Conservation (phyloP, 2,113 vertebrate species). For the Sinocyclocheilus grahami region DNA sequence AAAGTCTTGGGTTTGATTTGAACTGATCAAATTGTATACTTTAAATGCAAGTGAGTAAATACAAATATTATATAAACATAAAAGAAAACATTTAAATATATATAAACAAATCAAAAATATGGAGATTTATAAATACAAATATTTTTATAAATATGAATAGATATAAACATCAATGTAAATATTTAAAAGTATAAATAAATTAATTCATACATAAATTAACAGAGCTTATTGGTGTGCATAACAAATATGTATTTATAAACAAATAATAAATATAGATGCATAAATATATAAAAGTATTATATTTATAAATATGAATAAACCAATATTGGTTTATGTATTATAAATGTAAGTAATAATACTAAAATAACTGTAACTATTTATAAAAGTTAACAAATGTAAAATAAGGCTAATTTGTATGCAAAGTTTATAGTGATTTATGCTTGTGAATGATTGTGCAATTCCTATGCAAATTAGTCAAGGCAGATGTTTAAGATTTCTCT, state of each 20-base stretch:
- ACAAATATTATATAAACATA: background rate
- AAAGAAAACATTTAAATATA: too few relatives aligned
- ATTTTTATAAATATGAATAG: background rate
- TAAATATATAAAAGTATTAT: background rate
- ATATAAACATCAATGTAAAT: background rate
- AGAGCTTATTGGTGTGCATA: background rate
- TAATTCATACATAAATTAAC: background rate
- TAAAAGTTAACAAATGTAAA: background rate
- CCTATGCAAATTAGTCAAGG: background rate
- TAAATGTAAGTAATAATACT: background rate
- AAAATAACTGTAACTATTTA: background rate
- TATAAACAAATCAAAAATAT: background rate
- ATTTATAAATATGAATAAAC: background rate
- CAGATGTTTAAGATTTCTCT: constrained; percentile 10
- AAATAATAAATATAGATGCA: background rate
- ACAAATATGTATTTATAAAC: background rate
- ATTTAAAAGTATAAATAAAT: background rate
- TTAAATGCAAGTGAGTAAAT: background rate
- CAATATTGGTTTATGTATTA: background rate
- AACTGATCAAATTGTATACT: background rate
- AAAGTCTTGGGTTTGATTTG: background rate
- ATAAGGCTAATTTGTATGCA: background rate
- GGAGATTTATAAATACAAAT: background rate
- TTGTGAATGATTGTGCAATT: background rate
- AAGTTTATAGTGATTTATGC: background rate